Evolutionary conservation across 1,140 invertebrate species (phyloP).

Genomic region (Samia ricini): DNA sequence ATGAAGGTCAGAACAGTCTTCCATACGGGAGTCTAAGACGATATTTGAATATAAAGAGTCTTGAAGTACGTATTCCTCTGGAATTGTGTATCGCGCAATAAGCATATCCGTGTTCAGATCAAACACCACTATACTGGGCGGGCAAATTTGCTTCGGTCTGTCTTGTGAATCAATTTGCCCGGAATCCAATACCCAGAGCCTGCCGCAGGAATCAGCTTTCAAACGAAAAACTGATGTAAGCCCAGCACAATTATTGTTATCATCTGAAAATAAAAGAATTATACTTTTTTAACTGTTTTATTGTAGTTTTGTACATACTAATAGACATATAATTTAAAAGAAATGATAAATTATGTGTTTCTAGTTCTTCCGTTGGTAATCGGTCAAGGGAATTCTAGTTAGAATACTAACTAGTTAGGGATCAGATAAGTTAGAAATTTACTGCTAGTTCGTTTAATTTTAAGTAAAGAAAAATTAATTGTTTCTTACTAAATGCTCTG

Average conservation of each 20-base stretch:
- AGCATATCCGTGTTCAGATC: slow-evolving; percentile 82
- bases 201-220: slow-evolving; percentile 82
- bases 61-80: slow-evolving; percentile 82
- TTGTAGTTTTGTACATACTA: background rate
- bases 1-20: slow-evolving; percentile 82
- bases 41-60: slow-evolving; percentile 88
- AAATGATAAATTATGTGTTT: background rate
- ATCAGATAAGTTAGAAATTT: too few relatives aligned
- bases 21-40: slow-evolving; percentile 81
- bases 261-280: slow-evolving; percentile 40
- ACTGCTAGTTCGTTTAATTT: too few relatives aligned
- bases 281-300: background rate
- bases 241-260: slow-evolving; percentile 78
- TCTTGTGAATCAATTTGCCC: slow-evolving; percentile 80
- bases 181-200: slow-evolving; percentile 88
- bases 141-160: slow-evolving; percentile 82
- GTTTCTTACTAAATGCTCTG: slow-evolving; percentile 77
- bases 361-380: too few relatives aligned
- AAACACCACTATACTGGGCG: slow-evolving; percentile 86
- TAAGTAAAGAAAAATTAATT: too few relatives aligned
- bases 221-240: slow-evolving; percentile 89
- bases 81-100: slow-evolving; percentile 81
- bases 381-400: too few relatives aligned
- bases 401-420: too few relatives aligned
- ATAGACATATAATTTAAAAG: background rate